These are phyloP conservation scores for Tonatia bakeri DNA, from an alignment of 2,113 vertebrate genomes.

Conservation along the genomic window DNA sequence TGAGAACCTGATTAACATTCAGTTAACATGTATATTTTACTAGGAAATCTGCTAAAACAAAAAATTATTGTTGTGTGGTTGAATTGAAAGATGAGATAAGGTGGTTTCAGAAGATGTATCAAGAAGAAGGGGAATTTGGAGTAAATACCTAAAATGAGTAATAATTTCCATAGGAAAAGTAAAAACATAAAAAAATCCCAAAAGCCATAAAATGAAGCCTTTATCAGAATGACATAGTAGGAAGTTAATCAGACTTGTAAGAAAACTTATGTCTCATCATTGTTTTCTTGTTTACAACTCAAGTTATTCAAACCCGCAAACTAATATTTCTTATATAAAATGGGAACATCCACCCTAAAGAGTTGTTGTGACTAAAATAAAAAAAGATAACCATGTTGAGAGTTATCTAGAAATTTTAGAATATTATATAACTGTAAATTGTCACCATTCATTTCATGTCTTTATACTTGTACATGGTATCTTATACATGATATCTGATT, in stretches of 20 bases:
- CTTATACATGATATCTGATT: background rate
- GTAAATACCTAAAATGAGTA: background rate
- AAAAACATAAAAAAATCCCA: background rate
- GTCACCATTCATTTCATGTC: background rate
- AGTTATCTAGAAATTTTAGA: background rate
- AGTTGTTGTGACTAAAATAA: background rate
- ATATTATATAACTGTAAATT: background rate
- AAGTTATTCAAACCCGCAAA: background rate
- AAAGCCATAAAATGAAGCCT: background rate
- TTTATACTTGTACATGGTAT: background rate
- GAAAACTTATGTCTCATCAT: background rate
- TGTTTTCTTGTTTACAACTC: background rate
- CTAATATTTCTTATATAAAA: background rate
- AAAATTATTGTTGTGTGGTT: background rate
- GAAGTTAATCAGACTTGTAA: background rate
- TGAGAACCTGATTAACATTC: background rate
- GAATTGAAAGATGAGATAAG: background rate
- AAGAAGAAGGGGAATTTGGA: background rate
- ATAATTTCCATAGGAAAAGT: background rate
- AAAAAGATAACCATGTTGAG: background rate
- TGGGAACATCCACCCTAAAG: accelerated
- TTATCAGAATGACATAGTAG: background rate
- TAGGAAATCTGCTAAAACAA: background rate
- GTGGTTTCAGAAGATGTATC: background rate
- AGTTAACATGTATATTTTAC: background rate